Percentiles rank a stretch among this genome's conserved stretches.
Evolutionary conservation across 2,888 invertebrate species (phyloP).

Genomic region (Cheilosia soror): DNA sequence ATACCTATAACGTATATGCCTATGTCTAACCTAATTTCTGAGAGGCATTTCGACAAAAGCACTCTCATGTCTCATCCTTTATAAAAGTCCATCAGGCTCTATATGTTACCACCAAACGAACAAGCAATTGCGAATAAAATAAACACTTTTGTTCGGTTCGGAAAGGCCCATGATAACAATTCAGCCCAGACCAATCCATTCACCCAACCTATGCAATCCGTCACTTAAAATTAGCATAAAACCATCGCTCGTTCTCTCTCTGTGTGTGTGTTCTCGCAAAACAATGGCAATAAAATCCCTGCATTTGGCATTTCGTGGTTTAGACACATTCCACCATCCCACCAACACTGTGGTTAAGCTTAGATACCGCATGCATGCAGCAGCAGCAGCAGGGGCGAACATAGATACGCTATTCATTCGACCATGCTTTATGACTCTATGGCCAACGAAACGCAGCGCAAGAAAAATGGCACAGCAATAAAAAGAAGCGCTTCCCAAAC

Average conservation of each 20-base stretch:
- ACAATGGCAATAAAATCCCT: conserved; percentile 66
- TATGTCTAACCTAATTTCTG: no score
- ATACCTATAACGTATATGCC: no score
- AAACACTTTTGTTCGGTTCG: conserved; percentile 8
- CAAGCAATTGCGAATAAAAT: conserved; percentile 11
- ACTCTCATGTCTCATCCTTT: no score
- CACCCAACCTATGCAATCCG: conserved; percentile 57
- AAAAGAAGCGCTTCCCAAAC: conserved; percentile 41
- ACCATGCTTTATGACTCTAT: conserved; percentile 61
- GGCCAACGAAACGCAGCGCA: conserved; percentile 42
- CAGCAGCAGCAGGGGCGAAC: neutral
- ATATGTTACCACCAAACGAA: neutral
- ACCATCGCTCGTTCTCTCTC: conserved; percentile 15
- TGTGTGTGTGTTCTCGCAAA: conserved; percentile 24
- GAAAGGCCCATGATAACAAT: conserved; percentile 16
- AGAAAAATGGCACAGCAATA: conserved; percentile 49
- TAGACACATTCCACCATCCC: conserved; percentile 46
- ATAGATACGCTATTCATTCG: conserved; percentile 52
- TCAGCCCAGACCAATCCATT: conserved; percentile 22
- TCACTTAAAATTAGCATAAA: conserved; percentile 66
- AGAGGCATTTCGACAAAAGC: no score
- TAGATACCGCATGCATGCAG: conserved; percentile 35
- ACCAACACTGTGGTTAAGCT: conserved; percentile 51
- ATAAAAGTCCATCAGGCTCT: neutral
- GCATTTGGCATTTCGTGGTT: conserved; percentile 60